Base-by-base conservation (phyloP, 2,888 invertebrate genomes). In the Cerceris ruficornis region DNA sequence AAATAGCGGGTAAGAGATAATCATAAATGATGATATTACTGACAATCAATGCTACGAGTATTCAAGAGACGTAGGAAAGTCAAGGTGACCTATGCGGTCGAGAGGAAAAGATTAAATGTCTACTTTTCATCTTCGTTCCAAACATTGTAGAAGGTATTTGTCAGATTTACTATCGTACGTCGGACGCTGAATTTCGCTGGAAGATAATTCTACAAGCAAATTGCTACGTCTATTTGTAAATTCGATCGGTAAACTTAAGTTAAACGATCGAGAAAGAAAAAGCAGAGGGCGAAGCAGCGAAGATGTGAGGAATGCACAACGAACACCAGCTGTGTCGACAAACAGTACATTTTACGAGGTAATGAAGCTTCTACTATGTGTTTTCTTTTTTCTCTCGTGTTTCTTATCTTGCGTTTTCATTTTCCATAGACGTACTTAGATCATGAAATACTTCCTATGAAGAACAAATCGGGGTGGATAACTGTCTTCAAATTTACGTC, bases 21-120 rank as follows among this genome's bases (percentile, higher is more conserved):
- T 81, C 77, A 69, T 84, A 80, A 85, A 81, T 46, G 79, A 85
- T 84, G 77, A 60, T 49, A 46, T 39, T 42, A 57, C 55, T 54
- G 49, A 46, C 64, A 28, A 28, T 28, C 2, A 28, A 4, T 68
- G 68, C 68, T 50, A 62, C 50, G 60, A 57, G 49, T 59, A 65
- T 74, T 70, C 69, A 57, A 49, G 66, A 39, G 70, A 64, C 60
- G 57, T 59, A 50, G 60, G 60, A 52, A 73, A 70, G 52, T 75
- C 66, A 55, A 13, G 69, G 54, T 54, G 68, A 75, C 41, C 65
- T 58, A 69, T 69, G 74, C 52, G 58, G 46, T 17, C 70, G 71
- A 59, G n/a, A 50, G 41, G 14, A 61, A 69, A 59, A 54, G 55
- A 9, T 60, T 52, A 46, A 62, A 61, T 46, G 8, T 52, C 73